Evolutionary conservation across 2,113 vertebrate species (phyloP).

Genomic region (Cyanoderma ruficeps): DNA sequence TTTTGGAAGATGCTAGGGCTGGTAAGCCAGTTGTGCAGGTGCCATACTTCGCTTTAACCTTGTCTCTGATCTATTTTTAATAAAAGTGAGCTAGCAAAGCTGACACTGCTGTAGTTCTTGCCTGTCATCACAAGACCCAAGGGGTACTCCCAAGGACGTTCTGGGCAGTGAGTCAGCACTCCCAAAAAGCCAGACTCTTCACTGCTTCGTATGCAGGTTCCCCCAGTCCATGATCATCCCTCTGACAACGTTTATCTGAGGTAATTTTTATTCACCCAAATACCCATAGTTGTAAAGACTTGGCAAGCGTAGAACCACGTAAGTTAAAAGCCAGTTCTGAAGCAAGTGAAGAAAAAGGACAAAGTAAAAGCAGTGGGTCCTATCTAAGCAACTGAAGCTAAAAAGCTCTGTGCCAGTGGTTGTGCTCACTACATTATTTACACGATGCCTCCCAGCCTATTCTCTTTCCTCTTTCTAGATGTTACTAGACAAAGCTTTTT

Average conservation of each 20-base stretch:
- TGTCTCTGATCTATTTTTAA: slow-evolving; percentile 2
- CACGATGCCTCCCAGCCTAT: neutral
- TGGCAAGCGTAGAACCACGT: neutral
- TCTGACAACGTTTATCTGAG: neutral
- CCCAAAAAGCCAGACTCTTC: neutral
- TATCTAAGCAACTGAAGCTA: neutral
- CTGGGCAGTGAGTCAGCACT: neutral
- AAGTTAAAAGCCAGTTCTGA: neutral
- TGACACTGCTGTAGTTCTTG: neutral
- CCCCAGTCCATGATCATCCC: neutral
- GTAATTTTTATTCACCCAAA: neutral
- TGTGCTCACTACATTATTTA: neutral
- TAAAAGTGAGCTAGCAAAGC: neutral
- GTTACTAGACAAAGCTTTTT: neutral
- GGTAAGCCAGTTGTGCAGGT: neutral
- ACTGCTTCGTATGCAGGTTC: neutral
- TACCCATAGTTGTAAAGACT: accelerated
- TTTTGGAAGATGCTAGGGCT: neutral
- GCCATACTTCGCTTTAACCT: neutral
- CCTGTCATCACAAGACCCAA: neutral
- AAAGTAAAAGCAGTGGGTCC: neutral
- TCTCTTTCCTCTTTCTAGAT: neutral
- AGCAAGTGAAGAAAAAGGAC: neutral
- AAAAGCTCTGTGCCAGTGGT: neutral
- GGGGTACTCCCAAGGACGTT: neutral